Conservation (phyloP, 2,797 vertebrate genomes). For the Lagodon rhomboides region DNA sequence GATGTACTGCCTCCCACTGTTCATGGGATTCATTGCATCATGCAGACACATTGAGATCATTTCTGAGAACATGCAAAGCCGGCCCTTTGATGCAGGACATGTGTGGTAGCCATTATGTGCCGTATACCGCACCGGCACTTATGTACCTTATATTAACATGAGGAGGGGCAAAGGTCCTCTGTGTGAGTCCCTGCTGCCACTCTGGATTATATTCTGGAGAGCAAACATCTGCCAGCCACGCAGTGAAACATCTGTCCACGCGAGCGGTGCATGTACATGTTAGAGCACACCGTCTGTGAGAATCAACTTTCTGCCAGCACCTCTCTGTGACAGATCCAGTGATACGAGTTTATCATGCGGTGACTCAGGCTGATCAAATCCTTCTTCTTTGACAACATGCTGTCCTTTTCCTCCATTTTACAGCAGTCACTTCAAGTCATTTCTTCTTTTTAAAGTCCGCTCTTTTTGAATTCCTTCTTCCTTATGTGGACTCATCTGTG, state of each 20-base stretch:
- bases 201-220: slow-evolving; percentile 49
- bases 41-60: background rate
- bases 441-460: background rate
- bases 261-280: slow-evolving; percentile 4
- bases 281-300: slow-evolving; percentile 11
- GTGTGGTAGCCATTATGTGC: background rate
- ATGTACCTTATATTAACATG: background rate
- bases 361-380: slow-evolving; percentile 24
- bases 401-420: slow-evolving; percentile 1
- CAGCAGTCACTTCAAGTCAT: background rate
- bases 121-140: too few relatives aligned
- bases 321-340: background rate
- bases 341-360: background rate
- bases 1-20: background rate
- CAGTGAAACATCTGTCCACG: slow-evolving; percentile 52
- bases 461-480: background rate
- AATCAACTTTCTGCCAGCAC: slow-evolving; percentile 1
- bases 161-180: background rate
- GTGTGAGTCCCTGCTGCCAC: slow-evolving; percentile 1
- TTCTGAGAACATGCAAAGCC: background rate
- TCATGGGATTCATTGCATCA: background rate
- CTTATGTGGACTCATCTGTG: background rate
- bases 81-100: background rate
- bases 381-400: slow-evolving; percentile 6
- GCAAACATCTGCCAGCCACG: slow-evolving; percentile 51